A percentile compares a stretch with the other conserved stretches of the same genome.
These are phyloP conservation scores for Urophycis tenuis DNA, from an alignment of 2,797 vertebrate species.

Conservation along the genomic window DNA sequence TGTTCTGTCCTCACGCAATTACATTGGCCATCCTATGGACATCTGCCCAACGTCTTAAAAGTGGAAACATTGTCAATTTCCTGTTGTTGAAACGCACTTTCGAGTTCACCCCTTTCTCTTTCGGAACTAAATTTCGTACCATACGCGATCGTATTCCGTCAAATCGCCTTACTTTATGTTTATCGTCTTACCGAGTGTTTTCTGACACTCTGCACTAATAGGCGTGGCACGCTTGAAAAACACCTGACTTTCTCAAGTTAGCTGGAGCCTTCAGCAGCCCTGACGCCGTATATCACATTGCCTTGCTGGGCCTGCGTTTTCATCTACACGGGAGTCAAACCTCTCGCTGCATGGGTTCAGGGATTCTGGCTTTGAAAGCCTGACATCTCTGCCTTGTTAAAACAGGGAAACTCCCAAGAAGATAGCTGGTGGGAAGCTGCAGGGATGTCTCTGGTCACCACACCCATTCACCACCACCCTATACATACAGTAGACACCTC, in stretches of 20 bases:
- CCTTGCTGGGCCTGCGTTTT: conserved; percentile 24
- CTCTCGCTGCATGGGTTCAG: conserved; percentile 15
- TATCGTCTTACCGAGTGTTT: not conserved
- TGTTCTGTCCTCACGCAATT: not conserved
- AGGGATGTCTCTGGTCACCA: conserved; percentile 37
- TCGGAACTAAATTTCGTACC: conserved; percentile 39
- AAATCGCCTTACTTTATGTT: conserved; percentile 23
- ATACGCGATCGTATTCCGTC: conserved; percentile 18
- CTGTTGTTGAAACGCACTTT: conserved; percentile 53
- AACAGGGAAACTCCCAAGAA: conserved; percentile 59
- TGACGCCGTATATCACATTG: conserved; percentile 12
- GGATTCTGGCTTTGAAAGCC: conserved; percentile 38
- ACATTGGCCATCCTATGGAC: not conserved
- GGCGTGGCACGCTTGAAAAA: conserved; percentile 21
- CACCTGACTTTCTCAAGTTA: conserved; percentile 43
- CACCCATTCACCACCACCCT: conserved; percentile 10
- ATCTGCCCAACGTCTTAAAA: conserved; percentile 8
- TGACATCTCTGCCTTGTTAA: conserved; percentile 41
- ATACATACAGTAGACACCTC: not conserved
- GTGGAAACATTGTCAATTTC: conserved; percentile 60
- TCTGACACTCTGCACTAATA: not conserved
- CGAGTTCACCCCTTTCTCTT: conserved; percentile 39
- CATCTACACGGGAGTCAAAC: conserved; percentile 33
- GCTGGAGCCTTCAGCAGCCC: conserved; percentile 15
- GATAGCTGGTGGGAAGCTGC: conserved; percentile 21